Percentiles rank a stretch among this genome's conserved stretches.
phyloP scores from a whole-genome alignment of 37 sponge, comb jelly and placozoan genomes.

The Axinella damicornis region DNA sequence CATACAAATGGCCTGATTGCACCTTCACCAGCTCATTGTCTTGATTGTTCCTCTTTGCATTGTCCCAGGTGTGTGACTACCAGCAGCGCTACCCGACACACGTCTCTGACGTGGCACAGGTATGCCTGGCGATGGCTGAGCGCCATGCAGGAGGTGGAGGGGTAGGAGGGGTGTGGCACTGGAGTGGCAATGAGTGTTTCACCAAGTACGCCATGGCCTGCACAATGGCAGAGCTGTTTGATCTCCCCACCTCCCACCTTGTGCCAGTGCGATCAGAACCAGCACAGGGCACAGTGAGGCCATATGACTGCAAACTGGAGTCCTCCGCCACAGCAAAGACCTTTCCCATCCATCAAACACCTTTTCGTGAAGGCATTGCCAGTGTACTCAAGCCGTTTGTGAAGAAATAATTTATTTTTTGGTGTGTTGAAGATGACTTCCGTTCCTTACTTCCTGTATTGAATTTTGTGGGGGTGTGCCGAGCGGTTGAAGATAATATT shows the following conservation, averaged over 20 bases:
- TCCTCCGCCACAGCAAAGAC: slow-evolving; percentile 32
- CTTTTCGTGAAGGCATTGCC: slow-evolving; percentile 70
- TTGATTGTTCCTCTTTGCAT: too few relatives aligned
- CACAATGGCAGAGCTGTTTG: slow-evolving; percentile 75
- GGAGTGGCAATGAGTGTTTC: slow-evolving; percentile 67
- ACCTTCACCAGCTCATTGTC: too few relatives aligned
- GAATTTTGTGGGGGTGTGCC: too few relatives aligned
- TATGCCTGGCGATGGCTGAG: slow-evolving; percentile 66
- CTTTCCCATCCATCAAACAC: slow-evolving; percentile 39
- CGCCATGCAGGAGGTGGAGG: slow-evolving; percentile 11
- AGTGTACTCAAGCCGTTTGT: slow-evolving; percentile 30
- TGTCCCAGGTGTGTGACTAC: slow-evolving; percentile 64
- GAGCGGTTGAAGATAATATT: too few relatives aligned
- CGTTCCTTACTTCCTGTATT: background rate
- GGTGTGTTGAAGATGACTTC: background rate
- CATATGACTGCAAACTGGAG: slow-evolving; percentile 78
- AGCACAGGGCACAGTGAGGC: slow-evolving; percentile 61
- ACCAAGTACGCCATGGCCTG: slow-evolving; percentile 87
- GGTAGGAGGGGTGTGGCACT: slow-evolving; percentile 76
- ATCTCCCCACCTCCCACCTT: slow-evolving; percentile 55
- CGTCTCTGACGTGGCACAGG: slow-evolving; percentile 75
- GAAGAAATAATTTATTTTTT: background rate
- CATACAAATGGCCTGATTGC: too few relatives aligned
- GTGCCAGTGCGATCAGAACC: slow-evolving; percentile 58
- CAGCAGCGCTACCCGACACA: slow-evolving; percentile 87